phyloP scores from a whole-genome alignment of 1,140 invertebrate genomes.

The Brachionus manjavacas region DNA sequence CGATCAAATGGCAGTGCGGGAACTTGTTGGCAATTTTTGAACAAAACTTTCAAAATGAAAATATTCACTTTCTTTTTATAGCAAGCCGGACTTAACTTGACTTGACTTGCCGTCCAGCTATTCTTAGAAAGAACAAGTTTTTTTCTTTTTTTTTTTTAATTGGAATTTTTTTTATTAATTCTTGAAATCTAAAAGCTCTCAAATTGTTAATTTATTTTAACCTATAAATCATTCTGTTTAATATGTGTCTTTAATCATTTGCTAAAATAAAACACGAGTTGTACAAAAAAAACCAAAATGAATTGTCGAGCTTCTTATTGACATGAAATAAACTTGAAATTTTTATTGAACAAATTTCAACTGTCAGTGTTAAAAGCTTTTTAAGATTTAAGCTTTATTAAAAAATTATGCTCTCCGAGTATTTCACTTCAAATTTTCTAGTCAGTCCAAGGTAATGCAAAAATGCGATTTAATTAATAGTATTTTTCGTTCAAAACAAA shows the following conservation, averaged over 20 bases:
- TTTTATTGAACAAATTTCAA: slow-evolving; percentile 5
- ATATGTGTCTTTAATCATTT: slow-evolving; percentile 5
- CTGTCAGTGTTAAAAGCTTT: neutral
- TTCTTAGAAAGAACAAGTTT: neutral
- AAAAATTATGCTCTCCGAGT: neutral
- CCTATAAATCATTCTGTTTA: neutral
- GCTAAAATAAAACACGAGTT: neutral
- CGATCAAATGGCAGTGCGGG: neutral
- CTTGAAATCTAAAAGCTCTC: neutral
- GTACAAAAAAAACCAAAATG: neutral
- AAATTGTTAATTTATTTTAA: neutral
- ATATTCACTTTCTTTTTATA: neutral
- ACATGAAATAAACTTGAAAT: neutral
- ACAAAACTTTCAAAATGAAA: neutral
- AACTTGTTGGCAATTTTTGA: neutral
- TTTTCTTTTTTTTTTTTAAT: neutral
- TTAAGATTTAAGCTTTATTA: neutral
- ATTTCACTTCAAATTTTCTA: neutral
- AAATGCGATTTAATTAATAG: neutral
- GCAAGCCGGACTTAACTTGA: neutral
- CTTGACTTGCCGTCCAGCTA: neutral
- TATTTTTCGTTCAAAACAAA: neutral
- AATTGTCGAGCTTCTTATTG: neutral
- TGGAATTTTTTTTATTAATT: neutral
- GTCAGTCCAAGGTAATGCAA: neutral